Base-by-base conservation (phyloP, 2,797 vertebrate species). In the Anguilla megastoma region DNA sequence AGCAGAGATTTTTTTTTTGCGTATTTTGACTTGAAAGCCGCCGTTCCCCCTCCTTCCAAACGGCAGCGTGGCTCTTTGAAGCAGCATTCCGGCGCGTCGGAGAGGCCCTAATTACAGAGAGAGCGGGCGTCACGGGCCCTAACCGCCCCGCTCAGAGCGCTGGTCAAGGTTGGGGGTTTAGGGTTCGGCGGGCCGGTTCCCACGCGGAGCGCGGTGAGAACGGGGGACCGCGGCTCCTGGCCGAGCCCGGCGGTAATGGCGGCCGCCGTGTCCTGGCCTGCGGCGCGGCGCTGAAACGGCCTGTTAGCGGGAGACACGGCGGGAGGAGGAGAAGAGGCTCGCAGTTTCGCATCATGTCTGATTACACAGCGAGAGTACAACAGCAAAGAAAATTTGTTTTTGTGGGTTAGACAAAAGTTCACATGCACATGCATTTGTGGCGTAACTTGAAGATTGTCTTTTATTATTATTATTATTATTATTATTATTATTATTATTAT, bases 151-250 rank as follows among this genome's bases (percentile, higher is more conserved):
- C 69, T 74, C 8, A 48, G 18, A 69, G 48, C 93, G 93, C 93
- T 95, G 95, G 95, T 95, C 95, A 95, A 95, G 93, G 94, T 95
- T 95, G 95, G 89, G 91, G 91, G 41, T 45, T 0, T 5, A 45
- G 41, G 41, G 41, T 45, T 94, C 93, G 94, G 90, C 89, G 89
- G 93, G 89, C 92, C 69, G 86, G 93, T 96, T 96, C 95, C 94
- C 95, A 95, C 94, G 94, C 92, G 91, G 88, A 90, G n/a, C 21
- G 58, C n/a, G 63, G 63, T 54, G 87, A 85, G 87, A 88, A 54
- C 58, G 80, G 36, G 30, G 41, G 41, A 1, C 3, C 27, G 21
- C 6, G 27, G 27, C 9, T 45, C 54, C 41, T 36, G 30, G 30
- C 30, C 45, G 0, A 33, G 14, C 12, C 41, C 30, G 2, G 18